Evolutionary conservation across 1,140 invertebrate species (phyloP).

Genomic region (Macrocentrus cingulum): DNA sequence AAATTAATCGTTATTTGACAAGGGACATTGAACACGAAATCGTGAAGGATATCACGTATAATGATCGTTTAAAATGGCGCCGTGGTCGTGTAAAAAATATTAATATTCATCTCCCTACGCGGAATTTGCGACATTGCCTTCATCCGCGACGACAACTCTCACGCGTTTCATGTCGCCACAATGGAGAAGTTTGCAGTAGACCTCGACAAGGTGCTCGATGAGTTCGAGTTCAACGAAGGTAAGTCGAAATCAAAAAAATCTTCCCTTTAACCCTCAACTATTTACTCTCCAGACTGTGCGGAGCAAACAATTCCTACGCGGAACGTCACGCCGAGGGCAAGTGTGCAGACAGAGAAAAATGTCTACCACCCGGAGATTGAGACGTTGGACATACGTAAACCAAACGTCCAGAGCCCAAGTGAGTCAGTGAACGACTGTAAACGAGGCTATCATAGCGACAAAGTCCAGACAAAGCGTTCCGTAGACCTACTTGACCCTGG

Average conservation of each 20-base stretch:
- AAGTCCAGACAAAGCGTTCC: slow-evolving; percentile 37
- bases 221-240: slow-evolving; percentile 80
- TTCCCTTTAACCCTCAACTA: background rate
- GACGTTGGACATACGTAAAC: slow-evolving; percentile 24
- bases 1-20: no score
- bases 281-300: slow-evolving; percentile 43
- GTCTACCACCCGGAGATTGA: background rate
- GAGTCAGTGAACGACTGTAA: slow-evolving; percentile 44
- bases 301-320: no score
- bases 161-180: background rate
- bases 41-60: no score
- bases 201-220: slow-evolving; percentile 84
- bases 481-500: slow-evolving; percentile 31
- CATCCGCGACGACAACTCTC: background rate
- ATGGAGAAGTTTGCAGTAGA: slow-evolving; percentile 79
- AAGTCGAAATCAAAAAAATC: slow-evolving; percentile 25
- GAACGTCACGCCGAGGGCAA: background rate
- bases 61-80: slow-evolving; percentile 8
- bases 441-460: slow-evolving; percentile 29
- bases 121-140: background rate
- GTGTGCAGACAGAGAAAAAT: background rate
- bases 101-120: background rate
- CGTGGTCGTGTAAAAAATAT: background rate
- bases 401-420: slow-evolving; percentile 26
- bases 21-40: background rate